Conservation (phyloP, 2,113 vertebrate genomes). For the Eupsittula cactorum region DNA sequence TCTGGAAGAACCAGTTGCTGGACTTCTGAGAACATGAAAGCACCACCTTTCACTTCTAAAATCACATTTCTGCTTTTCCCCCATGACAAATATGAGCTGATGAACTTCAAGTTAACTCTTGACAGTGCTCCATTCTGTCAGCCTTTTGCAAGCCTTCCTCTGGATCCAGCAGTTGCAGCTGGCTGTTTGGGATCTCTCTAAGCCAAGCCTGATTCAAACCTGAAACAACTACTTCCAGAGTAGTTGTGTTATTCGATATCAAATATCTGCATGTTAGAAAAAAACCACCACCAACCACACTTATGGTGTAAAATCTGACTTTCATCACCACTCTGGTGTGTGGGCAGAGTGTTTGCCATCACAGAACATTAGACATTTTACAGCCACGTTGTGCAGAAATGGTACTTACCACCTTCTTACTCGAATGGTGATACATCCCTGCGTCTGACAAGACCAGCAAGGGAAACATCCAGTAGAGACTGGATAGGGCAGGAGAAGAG, state of each 20-base stretch:
- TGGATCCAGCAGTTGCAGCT: neutral
- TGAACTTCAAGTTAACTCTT: neutral
- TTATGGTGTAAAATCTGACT: constrained; percentile 31
- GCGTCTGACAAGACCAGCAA: neutral
- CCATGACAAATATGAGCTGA: neutral
- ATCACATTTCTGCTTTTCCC: neutral
- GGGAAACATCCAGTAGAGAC: neutral
- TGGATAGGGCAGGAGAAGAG: neutral
- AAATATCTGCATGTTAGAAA: neutral
- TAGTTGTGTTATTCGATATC: neutral
- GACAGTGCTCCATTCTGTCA: neutral
- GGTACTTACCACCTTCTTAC: neutral
- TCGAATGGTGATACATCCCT: neutral
- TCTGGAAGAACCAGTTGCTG: neutral
- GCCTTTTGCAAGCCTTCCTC: neutral
- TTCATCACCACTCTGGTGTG: neutral
- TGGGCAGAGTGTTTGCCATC: constrained; percentile 45
- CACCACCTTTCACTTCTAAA: neutral
- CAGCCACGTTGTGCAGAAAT: neutral
- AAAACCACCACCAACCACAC: neutral
- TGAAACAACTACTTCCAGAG: neutral
- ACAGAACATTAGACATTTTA: constrained; percentile 46
- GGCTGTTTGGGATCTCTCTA: neutral
- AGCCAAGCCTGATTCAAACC: neutral
- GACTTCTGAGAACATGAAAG: neutral